Evolutionary conservation across 2,113 vertebrate genomes (phyloP).

Genomic region (Noturus placidus): DNA sequence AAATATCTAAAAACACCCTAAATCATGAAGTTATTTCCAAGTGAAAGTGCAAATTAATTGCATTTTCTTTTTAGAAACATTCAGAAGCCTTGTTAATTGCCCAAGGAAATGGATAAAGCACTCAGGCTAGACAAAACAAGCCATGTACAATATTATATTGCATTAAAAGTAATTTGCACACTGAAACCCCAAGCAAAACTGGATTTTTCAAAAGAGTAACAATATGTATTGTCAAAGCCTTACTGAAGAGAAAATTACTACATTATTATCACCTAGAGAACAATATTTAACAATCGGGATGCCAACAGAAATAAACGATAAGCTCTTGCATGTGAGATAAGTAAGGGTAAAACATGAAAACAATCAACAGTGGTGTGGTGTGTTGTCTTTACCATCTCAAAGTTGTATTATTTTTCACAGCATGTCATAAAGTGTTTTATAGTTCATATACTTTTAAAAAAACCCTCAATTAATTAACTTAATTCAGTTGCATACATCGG

Average conservation of each 20-base stretch:
- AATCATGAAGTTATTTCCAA: not conserved
- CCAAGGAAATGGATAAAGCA: not conserved
- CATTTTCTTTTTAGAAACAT: constrained; percentile 23
- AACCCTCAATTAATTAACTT: not conserved
- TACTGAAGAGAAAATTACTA: not conserved
- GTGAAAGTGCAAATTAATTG: not conserved
- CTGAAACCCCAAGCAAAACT: not conserved
- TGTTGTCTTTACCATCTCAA: not conserved
- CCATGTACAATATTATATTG: not conserved
- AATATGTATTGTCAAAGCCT: not conserved
- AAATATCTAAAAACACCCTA: not conserved
- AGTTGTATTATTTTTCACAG: not conserved
- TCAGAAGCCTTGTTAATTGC: not conserved
- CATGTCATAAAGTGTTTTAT: not conserved
- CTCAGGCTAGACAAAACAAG: not conserved
- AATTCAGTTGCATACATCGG: not conserved
- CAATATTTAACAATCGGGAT: not conserved
- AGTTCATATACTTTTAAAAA: too few relatives aligned
- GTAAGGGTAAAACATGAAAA: not conserved
- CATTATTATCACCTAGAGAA: not conserved
- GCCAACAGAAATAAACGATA: not conserved
- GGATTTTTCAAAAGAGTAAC: not conserved
- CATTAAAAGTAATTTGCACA: constrained; percentile 11
- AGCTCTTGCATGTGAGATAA: not conserved
- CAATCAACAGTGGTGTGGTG: not conserved